Conservation (phyloP, 2,888 invertebrate genomes). For the Cheilosia soror region DNA sequence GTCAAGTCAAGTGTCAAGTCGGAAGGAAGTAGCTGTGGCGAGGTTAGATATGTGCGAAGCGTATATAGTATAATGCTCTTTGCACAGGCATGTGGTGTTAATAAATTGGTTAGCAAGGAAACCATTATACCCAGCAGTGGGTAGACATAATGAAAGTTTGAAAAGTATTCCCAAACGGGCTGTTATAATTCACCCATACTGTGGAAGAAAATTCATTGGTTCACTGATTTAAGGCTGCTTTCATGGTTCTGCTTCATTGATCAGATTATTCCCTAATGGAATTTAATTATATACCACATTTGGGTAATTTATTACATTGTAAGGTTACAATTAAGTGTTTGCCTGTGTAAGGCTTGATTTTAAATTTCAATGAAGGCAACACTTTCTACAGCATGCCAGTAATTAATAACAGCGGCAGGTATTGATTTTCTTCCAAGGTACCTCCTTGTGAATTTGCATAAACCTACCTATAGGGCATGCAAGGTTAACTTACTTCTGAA, state of each 20-base stretch:
- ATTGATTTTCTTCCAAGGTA: too few relatives aligned
- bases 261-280: constrained; percentile 62
- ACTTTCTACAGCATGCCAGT: neutral
- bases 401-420: too few relatives aligned
- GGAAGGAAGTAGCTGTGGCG: neutral
- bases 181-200: constrained; percentile 29
- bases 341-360: neutral
- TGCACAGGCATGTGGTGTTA: constrained; percentile 45
- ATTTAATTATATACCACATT: constrained; percentile 63
- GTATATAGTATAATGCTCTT: neutral
- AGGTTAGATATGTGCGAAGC: neutral
- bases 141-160: constrained; percentile 36
- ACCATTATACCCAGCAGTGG: constrained; percentile 1
- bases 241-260: constrained; percentile 57
- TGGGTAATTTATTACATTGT: constrained; percentile 56
- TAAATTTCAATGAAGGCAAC: constrained; percentile 3
- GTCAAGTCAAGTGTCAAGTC: constrained; percentile 33
- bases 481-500: too few relatives aligned
- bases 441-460: too few relatives aligned
- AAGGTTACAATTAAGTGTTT: constrained; percentile 38
- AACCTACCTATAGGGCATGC: too few relatives aligned
- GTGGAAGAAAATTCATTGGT: constrained; percentile 55
- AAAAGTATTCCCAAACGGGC: constrained; percentile 51
- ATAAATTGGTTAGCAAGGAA: constrained; percentile 42
- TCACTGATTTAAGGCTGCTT: constrained; percentile 56